These are phyloP conservation scores for Phenganax subtilis DNA, from an alignment of 92 coral and sea anemone species.

Conservation along the genomic window DNA sequence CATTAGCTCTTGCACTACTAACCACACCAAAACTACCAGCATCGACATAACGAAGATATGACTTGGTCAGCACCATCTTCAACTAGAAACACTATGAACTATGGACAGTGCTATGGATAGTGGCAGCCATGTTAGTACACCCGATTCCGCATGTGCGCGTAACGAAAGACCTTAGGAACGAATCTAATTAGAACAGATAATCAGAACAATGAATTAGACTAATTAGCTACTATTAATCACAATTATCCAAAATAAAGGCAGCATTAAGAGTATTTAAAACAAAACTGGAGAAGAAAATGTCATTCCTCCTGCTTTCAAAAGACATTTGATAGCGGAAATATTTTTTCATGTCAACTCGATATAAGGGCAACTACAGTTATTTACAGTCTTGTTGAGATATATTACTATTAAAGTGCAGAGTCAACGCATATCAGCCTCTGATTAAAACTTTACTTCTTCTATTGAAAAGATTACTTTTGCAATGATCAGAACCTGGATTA, in stretches of 20 bases:
- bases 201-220: too few relatives aligned
- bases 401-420: conserved; percentile 5
- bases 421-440: background rate
- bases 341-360: conserved; percentile 3
- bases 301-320: background rate
- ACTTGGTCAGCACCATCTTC: conserved; percentile 83
- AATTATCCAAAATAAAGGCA: too few relatives aligned
- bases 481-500: too few relatives aligned
- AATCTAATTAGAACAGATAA: background rate
- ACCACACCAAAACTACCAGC: conserved; percentile 73
- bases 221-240: too few relatives aligned
- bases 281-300: background rate
- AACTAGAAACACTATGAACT: background rate
- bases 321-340: conserved; percentile 10
- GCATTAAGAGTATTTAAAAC: background rate
- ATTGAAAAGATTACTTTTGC: too few relatives aligned
- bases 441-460: background rate
- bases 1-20: conserved; percentile 73
- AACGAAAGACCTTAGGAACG: too few relatives aligned
- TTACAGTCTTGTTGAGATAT: conserved; percentile 15
- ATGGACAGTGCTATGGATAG: background rate
- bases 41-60: conserved; percentile 76
- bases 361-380: conserved; percentile 3
- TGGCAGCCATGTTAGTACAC: conserved; percentile 4
- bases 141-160: conserved; percentile 12